phyloP scores from a whole-genome alignment of 1,140 invertebrate genomes.

The Drosophila bocqueti region DNA sequence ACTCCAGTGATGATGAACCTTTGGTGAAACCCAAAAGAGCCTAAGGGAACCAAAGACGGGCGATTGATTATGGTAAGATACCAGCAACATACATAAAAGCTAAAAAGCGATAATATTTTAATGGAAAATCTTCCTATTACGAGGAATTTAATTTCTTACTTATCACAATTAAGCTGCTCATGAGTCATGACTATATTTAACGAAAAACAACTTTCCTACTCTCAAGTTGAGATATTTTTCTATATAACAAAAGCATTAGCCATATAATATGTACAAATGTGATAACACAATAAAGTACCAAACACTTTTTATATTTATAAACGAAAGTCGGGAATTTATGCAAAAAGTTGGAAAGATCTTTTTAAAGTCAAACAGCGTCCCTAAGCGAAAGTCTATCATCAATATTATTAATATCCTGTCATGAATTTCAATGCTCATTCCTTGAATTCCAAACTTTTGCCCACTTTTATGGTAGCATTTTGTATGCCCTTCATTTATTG shows the following conservation, averaged over 20 bases:
- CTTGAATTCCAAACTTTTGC: not conserved
- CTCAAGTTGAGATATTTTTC: conserved; percentile 4
- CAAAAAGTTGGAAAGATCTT: not conserved
- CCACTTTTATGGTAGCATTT: conserved; percentile 33
- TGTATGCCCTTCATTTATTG: conserved; percentile 70
- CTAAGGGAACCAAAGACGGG: not conserved
- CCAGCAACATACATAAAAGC: not conserved
- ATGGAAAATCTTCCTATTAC: not conserved
- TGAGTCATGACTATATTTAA: not conserved
- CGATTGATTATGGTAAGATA: not conserved
- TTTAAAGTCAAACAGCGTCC: no score
- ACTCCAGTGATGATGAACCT: conserved; percentile 32
- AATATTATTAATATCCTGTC: not conserved
- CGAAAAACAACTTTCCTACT: not conserved
- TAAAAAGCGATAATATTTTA: no score
- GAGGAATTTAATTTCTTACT: not conserved
- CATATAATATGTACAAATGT: conserved; percentile 9
- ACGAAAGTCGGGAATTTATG: not conserved
- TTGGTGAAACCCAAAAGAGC: conserved; percentile 9
- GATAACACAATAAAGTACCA: conserved; percentile 25
- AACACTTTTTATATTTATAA: conserved; percentile 27
- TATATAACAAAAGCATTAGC: conserved; percentile 2
- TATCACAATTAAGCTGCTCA: not conserved
- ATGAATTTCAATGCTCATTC: not conserved
- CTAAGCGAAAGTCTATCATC: not conserved